phyloP scores from a whole-genome alignment of 2,113 vertebrate species.

The Danionella cerebrum region DNA sequence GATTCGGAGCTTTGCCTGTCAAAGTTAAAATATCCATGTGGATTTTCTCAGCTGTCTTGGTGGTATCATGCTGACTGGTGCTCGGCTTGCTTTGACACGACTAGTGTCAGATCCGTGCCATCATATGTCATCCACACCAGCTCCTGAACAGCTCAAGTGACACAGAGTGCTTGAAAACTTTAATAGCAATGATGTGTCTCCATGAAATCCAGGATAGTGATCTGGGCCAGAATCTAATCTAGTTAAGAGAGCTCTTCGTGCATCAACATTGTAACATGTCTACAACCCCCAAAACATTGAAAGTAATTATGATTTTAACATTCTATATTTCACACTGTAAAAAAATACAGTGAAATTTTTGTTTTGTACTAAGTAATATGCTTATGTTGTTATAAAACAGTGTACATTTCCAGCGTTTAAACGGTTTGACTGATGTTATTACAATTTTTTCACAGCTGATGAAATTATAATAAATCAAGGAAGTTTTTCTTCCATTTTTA shows the following conservation, averaged over 20 bases:
- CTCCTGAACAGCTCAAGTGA: conserved; percentile 9
- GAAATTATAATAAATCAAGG: too few relatives aligned
- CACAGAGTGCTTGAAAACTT: neutral
- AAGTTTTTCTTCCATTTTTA: too few relatives aligned
- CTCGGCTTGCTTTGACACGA: conserved; percentile 14
- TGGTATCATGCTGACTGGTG: conserved; percentile 11
- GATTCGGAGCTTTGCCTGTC: conserved; percentile 34
- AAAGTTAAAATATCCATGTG: conserved; percentile 43
- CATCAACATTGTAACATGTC: neutral
- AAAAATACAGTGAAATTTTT: too few relatives aligned
- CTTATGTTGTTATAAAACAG: too few relatives aligned
- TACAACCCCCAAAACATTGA: neutral
- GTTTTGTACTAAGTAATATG: too few relatives aligned
- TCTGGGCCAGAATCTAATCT: neutral
- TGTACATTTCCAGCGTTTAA: too few relatives aligned
- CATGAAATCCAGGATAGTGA: neutral
- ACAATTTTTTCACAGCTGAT: too few relatives aligned
- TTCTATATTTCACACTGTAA: too few relatives aligned
- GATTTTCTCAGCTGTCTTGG: conserved; percentile 46
- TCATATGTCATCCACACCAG: conserved; percentile 9
- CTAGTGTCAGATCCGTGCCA: conserved; percentile 13
- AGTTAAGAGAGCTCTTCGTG: neutral
- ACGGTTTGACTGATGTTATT: too few relatives aligned
- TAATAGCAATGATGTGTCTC: conserved; percentile 19
- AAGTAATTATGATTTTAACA: too few relatives aligned